phyloP scores from a whole-genome alignment of 2,113 vertebrate genomes.

The Camelus bactrianus region DNA sequence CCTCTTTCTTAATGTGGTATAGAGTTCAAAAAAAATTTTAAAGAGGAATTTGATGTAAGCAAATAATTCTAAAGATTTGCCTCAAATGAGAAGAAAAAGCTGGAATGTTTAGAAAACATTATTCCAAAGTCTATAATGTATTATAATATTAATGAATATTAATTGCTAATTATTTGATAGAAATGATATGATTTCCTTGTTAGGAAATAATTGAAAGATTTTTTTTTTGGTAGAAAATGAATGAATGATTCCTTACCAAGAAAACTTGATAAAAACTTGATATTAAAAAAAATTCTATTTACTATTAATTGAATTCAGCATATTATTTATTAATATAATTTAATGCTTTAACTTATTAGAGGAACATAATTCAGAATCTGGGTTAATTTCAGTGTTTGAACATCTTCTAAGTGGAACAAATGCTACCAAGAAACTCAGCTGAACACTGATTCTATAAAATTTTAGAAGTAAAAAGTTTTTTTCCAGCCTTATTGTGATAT shows the following conservation, averaged over 20 bases:
- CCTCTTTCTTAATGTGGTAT: neutral
- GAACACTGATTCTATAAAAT: neutral
- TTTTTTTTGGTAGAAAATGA: neutral
- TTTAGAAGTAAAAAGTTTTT: neutral
- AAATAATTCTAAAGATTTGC: neutral
- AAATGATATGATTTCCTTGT: neutral
- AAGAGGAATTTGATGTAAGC: neutral
- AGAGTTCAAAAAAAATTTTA: neutral
- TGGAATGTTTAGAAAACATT: neutral
- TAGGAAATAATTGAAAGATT: neutral
- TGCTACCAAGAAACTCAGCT: neutral
- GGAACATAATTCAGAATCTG: neutral
- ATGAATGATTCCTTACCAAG: neutral
- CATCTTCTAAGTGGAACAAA: neutral
- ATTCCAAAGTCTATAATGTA: neutral
- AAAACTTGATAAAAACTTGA: neutral
- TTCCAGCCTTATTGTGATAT: neutral
- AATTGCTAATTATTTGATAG: neutral
- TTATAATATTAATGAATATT: neutral
- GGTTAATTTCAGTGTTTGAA: neutral
- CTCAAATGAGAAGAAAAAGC: neutral
- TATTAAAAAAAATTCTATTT: neutral
- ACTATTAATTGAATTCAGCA: neutral
- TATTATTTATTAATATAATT: neutral
- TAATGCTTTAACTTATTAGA: neutral